A percentile compares a stretch with the other conserved stretches of the same genome.
Conservation (phyloP, 2,888 invertebrate genomes). For the Tipula lateralis region DNA sequence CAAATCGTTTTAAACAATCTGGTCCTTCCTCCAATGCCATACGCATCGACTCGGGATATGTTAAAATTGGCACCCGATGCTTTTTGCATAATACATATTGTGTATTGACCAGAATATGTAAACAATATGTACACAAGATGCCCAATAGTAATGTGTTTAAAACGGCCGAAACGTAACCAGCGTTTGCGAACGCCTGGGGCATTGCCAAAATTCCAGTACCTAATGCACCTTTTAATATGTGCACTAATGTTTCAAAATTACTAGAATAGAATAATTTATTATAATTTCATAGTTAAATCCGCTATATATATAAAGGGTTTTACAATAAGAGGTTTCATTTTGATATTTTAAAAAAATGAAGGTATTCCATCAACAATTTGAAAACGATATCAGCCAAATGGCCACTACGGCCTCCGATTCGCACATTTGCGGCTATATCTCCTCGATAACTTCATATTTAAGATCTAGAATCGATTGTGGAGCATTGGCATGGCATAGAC, state of each 20-base stretch:
- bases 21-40: slow-evolving; percentile 74
- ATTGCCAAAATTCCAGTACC: slow-evolving; percentile 93
- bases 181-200: slow-evolving; percentile 84
- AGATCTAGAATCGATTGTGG: no score
- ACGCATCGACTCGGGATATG: slow-evolving; percentile 81
- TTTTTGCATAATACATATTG: slow-evolving; percentile 61
- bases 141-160: slow-evolving; percentile 75
- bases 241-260: slow-evolving; percentile 75
- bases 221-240: slow-evolving; percentile 83
- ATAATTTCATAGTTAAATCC: no score
- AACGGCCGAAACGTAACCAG: slow-evolving; percentile 75
- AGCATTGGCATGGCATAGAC: no score
- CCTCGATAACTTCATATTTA: no score
- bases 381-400: no score
- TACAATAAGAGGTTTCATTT: no score
- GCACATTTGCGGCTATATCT: no score
- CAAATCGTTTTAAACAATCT: slow-evolving; percentile 55
- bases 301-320: no score
- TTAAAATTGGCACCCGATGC: slow-evolving; percentile 66
- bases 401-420: no score
- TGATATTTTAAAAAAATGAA: no score
- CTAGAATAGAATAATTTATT: slow-evolving; percentile 47
- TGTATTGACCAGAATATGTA: slow-evolving; percentile 67
- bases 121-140: slow-evolving; percentile 76
- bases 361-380: no score